Evolutionary conservation across 2,888 invertebrate species (phyloP).

Genomic region (Acleris holmiana): DNA sequence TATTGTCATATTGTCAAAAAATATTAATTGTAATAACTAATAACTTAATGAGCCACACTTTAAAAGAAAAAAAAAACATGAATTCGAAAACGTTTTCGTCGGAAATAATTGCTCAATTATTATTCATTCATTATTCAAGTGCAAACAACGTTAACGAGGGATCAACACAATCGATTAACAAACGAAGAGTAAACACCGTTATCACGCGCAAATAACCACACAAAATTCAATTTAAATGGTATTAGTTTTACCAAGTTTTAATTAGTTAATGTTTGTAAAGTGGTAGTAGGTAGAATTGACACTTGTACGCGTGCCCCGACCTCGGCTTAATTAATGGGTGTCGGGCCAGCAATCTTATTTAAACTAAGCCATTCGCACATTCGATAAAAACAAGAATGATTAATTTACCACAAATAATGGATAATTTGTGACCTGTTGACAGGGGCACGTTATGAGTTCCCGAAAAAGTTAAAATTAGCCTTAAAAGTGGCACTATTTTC

Average conservation of each 20-base stretch:
- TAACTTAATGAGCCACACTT: too few relatives aligned
- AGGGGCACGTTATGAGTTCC: too few relatives aligned
- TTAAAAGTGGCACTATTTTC: background rate
- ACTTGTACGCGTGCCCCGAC: slow-evolving; percentile 54
- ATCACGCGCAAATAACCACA: background rate
- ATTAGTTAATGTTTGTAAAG: slow-evolving; percentile 14
- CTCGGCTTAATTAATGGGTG: slow-evolving; percentile 62
- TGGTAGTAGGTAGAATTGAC: slow-evolving; percentile 48
- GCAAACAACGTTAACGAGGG: too few relatives aligned
- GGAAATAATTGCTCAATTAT: background rate
- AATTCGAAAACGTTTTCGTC: too few relatives aligned
- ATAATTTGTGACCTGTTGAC: too few relatives aligned
- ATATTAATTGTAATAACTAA: too few relatives aligned
- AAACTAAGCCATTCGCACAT: slow-evolving; percentile 17
- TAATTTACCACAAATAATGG: too few relatives aligned
- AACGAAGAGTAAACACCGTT: background rate
- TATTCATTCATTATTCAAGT: background rate
- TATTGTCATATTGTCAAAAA: too few relatives aligned
- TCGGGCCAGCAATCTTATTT: slow-evolving; percentile 56
- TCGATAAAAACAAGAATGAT: background rate
- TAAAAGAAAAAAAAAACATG: too few relatives aligned
- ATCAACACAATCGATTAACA: background rate
- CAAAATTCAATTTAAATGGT: slow-evolving; percentile 9
- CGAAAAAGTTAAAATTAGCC: background rate
- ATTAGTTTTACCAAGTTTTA: slow-evolving; percentile 23